phyloP scores from a whole-genome alignment of 2,113 vertebrate species.

The Microcebus murinus region DNA sequence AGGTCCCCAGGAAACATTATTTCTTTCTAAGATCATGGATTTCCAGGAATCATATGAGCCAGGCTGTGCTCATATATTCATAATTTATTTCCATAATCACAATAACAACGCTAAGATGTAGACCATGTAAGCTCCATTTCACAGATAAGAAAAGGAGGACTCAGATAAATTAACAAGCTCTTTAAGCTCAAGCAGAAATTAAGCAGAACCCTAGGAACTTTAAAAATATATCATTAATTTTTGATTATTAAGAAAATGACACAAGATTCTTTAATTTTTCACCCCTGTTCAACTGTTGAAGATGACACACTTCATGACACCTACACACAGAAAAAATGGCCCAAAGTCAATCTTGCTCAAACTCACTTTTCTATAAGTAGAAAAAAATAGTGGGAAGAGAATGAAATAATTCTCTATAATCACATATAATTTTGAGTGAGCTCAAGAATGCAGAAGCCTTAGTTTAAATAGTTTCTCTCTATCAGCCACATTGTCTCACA shows the following conservation, averaged over 20 bases:
- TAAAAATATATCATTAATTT: neutral
- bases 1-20: neutral
- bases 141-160: neutral
- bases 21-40: neutral
- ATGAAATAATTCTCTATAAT: conserved; percentile 11
- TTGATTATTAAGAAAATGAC: neutral
- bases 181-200: neutral
- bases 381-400: neutral
- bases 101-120: neutral
- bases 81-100: neutral
- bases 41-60: neutral
- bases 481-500: conserved; percentile 52
- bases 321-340: neutral
- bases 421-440: neutral
- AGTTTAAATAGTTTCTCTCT: conserved; percentile 37
- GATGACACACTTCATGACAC: neutral
- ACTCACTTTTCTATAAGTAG: neutral
- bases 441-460: neutral
- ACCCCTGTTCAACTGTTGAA: neutral
- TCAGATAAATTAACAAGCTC: neutral
- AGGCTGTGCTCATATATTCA: neutral
- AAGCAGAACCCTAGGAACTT: neutral
- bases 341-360: neutral
- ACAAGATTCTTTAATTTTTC: neutral
- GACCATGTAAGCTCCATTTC: neutral